These are phyloP conservation scores for Tiphia femorata DNA, from an alignment of 2,888 invertebrate species.

Conservation along the genomic window DNA sequence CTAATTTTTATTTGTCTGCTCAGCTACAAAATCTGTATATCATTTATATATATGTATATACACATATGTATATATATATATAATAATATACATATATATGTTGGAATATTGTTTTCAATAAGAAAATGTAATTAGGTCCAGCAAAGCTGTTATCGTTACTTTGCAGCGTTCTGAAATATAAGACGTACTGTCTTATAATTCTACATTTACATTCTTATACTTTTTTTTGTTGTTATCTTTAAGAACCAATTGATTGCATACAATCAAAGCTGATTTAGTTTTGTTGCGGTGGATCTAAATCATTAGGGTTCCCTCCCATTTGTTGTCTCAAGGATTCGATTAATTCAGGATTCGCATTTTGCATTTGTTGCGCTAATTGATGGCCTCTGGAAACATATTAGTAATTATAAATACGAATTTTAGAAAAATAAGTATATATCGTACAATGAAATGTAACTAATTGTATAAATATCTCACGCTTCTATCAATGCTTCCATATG, in stretches of 20 bases:
- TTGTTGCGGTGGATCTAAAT: slow-evolving; percentile 59
- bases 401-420: neutral
- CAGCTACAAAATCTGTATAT: no score
- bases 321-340: slow-evolving; percentile 81
- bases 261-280: slow-evolving; percentile 44
- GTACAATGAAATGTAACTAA: neutral
- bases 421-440: neutral
- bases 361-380: slow-evolving; percentile 86
- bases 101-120: slow-evolving; percentile 17
- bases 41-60: no score
- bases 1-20: no score
- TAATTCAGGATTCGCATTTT: slow-evolving; percentile 84
- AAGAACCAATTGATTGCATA: neutral
- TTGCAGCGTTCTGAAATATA: slow-evolving; percentile 16
- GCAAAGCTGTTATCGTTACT: slow-evolving; percentile 7
- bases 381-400: slow-evolving; percentile 76
- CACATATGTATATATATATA: no score
- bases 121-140: slow-evolving; percentile 17
- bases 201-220: slow-evolving; percentile 13
- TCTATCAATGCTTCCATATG: slow-evolving; percentile 70
- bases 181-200: slow-evolving; percentile 18
- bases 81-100: no score
- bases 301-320: slow-evolving; percentile 67
- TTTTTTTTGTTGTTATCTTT: slow-evolving; percentile 6
- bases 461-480: slow-evolving; percentile 67